phyloP scores from a whole-genome alignment of 2,888 invertebrate species.

The Zonitis immaculata region DNA sequence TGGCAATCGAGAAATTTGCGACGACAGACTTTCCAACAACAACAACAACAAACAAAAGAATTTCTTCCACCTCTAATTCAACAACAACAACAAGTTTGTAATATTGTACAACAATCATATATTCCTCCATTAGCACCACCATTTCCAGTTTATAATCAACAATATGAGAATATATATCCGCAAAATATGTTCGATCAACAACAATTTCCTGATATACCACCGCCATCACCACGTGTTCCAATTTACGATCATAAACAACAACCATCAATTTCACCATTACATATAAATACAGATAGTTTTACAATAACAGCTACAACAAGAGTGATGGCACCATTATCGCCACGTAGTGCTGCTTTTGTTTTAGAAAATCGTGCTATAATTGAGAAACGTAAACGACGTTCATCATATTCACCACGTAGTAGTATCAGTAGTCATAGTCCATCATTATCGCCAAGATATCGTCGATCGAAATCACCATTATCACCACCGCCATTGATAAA shows the following conservation, averaged over 20 bases:
- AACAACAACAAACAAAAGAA: background rate
- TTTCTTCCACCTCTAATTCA: background rate
- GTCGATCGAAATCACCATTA: conserved; percentile 10
- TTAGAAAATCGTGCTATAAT: conserved; percentile 47
- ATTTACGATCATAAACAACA: conserved; percentile 34
- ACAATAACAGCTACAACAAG: conserved; percentile 24
- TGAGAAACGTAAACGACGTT: conserved; percentile 45
- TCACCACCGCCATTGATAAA: conserved; percentile 3
- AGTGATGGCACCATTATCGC: conserved; percentile 44
- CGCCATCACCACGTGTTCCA: conserved; percentile 28
- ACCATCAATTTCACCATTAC: conserved; percentile 41
- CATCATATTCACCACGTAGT: conserved; percentile 44
- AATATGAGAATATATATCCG: background rate
- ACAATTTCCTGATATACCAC: conserved; percentile 13
- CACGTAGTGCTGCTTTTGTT: conserved; percentile 48
- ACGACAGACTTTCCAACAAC: background rate
- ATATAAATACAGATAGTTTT: conserved; percentile 38
- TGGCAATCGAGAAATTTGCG: conserved; percentile 8
- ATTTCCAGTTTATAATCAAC: conserved; percentile 10
- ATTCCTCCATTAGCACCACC: no score
- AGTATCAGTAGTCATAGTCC: conserved; percentile 21
- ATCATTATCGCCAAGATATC: conserved; percentile 24
- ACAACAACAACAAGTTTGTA: background rate
- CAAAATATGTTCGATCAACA: conserved; percentile 4
- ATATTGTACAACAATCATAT: no score